Conservation (phyloP, 1,140 invertebrate species). For the Helicoverpa armigera region DNA sequence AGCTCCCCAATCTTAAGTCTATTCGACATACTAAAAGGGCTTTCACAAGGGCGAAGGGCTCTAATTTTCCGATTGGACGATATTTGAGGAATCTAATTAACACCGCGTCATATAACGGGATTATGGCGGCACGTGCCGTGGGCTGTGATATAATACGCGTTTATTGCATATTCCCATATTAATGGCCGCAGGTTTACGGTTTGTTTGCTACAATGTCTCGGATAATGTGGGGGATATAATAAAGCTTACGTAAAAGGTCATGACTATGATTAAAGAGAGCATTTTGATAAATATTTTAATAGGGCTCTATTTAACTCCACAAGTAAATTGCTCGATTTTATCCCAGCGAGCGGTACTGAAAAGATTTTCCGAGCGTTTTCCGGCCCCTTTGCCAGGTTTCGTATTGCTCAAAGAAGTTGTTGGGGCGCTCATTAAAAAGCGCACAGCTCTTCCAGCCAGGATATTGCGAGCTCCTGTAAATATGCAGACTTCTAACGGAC, state of each 20-base stretch:
- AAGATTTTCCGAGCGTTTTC: conserved; percentile 21
- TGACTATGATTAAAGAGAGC: conserved; percentile 1
- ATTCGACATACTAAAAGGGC: not conserved
- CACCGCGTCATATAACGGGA: conserved; percentile 38
- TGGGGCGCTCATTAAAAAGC: conserved; percentile 18
- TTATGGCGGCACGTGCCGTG: conserved; percentile 29
- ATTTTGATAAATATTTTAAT: conserved; percentile 7
- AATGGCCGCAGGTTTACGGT: conserved; percentile 21
- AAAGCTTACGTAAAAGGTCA: conserved; percentile 18
- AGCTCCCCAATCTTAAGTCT: not conserved
- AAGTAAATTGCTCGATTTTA: conserved; percentile 27
- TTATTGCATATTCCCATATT: conserved; percentile 33
- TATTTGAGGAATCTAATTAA: conserved; percentile 48
- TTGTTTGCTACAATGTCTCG: conserved; percentile 22
- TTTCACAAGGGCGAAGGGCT: conserved; percentile 40
- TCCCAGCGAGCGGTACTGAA: not conserved
- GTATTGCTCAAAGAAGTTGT: conserved; percentile 24
- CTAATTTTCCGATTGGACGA: conserved; percentile 38
- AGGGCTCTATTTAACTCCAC: not conserved
- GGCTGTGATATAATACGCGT: conserved; percentile 17
- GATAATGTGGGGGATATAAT: conserved; percentile 18
- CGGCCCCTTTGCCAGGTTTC: conserved; percentile 25
- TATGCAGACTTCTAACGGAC: not conserved
- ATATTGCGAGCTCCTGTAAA: conserved; percentile 20
- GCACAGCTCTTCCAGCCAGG: not conserved